Base-by-base conservation (phyloP, 1,140 invertebrate genomes). In the Drosophila leontia region DNA sequence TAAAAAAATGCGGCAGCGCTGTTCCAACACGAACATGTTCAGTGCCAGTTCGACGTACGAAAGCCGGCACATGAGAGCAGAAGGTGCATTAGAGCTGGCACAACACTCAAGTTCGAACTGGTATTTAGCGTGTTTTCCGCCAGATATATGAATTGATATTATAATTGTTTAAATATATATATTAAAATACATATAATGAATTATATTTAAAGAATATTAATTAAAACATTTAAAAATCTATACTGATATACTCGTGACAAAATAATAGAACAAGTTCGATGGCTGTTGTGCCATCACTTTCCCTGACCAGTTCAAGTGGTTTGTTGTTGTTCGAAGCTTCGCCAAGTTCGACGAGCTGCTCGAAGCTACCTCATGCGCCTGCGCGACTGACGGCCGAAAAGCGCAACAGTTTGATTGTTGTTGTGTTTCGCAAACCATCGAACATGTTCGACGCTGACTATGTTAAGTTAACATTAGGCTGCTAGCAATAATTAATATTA, bases 351-450 rank as follows among this genome's bases (percentile, higher is more conserved):
- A 35, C 13, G 34, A 15, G 7, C 2, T 17, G 42, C 29, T 61
- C 35, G 45, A 64, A 19, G 35, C 60, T 42, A 7, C 37, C 12
- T 42, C 13, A 17, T 42, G 26, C 67, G 67, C 67, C n/a, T 29
- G 67, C 67, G 67, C n/a, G 39, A 13, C 47, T 11, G 65, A 23
- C 17, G 19, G 15, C 11, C 15, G 12, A 4, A 53, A 56, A n/a
- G 68, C 71, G 71, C 71, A 75, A 75, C 71, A 75, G 71, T 55
- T 75, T 55, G 69, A 41, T 41, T 41, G n/a, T n/a, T n/a, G n/a
- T 23, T 34, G 26, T 8, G 12, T 32, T 37, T 7, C 9, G 3
- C 44, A 3, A 17, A 12, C 26, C 13, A 39, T 32, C 8, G 12
- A 69, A 34, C 65, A 42, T 7, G 65, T 51, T 69, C 6, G 65